These are phyloP conservation scores for Cladorhizidae sp. DNA, from an alignment of 37 sponge, comb jelly and placozoan genomes.

Conservation along the genomic window DNA sequence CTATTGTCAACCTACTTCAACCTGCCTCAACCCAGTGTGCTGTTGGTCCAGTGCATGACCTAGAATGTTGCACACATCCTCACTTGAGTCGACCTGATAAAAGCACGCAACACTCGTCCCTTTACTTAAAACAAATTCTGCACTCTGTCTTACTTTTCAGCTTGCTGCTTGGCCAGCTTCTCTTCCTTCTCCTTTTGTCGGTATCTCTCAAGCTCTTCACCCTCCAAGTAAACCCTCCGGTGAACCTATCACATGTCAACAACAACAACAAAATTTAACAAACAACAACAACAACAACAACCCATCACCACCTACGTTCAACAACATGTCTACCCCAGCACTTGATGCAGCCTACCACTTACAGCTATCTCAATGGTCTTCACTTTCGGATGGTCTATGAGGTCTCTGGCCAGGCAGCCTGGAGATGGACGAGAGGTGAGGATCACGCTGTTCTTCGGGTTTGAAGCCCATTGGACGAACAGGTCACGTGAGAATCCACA, in stretches of 20 bases:
- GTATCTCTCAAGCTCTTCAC: constrained; percentile 89
- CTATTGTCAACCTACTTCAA: no score
- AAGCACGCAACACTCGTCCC: no score
- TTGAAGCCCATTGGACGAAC: constrained; percentile 85
- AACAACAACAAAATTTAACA: not conserved
- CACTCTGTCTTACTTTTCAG: constrained; percentile 54
- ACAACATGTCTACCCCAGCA: not conserved
- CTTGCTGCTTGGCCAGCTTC: constrained; percentile 40
- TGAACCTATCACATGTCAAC: constrained; percentile 42
- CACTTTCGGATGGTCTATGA: constrained; percentile 68
- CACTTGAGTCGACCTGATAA: no score
- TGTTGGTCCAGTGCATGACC: not conserved
- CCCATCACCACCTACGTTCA: not conserved
- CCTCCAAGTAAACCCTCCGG: constrained; percentile 81
- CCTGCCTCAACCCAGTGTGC: no score
- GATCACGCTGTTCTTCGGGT: constrained; percentile 78
- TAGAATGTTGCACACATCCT: not conserved
- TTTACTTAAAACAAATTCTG: no score
- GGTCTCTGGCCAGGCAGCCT: constrained; percentile 74
- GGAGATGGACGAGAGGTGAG: constrained; percentile 76
- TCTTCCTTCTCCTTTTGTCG: constrained; percentile 54
- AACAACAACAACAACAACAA: not conserved
- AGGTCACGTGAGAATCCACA: constrained; percentile 94
- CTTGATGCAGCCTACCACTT: not conserved
- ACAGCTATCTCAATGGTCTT: constrained; percentile 64